phyloP scores from a whole-genome alignment of 1,140 invertebrate species.

The Drosophila takahashii region DNA sequence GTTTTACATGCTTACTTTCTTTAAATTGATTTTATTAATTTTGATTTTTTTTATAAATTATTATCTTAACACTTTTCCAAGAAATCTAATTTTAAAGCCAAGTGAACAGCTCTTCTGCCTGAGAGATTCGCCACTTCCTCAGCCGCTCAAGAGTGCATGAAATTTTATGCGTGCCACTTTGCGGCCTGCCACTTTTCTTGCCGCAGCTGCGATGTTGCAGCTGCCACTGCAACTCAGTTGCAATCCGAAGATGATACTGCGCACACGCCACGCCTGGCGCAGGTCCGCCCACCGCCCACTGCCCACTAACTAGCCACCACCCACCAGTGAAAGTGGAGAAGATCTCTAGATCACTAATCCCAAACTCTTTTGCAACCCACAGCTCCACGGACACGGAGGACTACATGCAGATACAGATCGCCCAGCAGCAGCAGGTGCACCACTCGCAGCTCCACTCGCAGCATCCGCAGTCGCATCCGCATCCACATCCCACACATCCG shows the following conservation, averaged over 20 bases:
- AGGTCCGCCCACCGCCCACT: constrained; percentile 49
- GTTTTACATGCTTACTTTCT: too few relatives aligned
- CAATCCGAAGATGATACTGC: constrained; percentile 78
- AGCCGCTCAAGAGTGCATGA: constrained; percentile 77
- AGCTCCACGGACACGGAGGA: constrained; percentile 84
- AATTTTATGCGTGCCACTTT: constrained; percentile 82
- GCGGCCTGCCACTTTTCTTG: constrained; percentile 39
- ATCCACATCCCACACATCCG: constrained; percentile 82
- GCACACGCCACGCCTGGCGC: constrained; percentile 79
- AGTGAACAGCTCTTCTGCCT: neutral
- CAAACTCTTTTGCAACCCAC: neutral
- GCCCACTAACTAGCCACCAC: neutral
- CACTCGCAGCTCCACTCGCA: constrained; percentile 47
- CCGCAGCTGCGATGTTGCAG: constrained; percentile 9
- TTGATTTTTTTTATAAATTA: too few relatives aligned
- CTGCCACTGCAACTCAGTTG: constrained; percentile 55
- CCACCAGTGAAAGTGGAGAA: constrained; percentile 14
- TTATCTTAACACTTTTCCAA: too few relatives aligned
- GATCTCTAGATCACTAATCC: constrained; percentile 6
- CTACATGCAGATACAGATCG: constrained; percentile 84
- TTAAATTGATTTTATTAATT: too few relatives aligned
- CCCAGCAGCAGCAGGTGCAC: constrained; percentile 68
- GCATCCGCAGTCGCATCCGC: constrained; percentile 82
- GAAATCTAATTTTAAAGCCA: neutral
- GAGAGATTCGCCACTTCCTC: constrained; percentile 46